Evolutionary conservation across 1,140 invertebrate species (phyloP).

Genomic region (Potamilus streckersoni): DNA sequence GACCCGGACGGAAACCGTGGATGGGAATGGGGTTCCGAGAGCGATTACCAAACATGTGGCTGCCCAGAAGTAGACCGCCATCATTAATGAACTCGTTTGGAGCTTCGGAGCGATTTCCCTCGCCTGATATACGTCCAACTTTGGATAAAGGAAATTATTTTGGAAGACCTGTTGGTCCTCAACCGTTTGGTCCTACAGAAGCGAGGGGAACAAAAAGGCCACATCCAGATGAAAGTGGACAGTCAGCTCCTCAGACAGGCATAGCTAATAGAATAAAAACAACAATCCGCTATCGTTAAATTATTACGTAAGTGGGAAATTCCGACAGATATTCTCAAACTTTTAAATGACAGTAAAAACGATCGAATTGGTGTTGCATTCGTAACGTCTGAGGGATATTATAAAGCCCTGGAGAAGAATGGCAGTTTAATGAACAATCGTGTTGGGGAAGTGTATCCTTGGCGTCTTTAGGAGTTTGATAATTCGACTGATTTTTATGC

Average conservation of each 20-base stretch:
- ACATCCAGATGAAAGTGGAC: neutral
- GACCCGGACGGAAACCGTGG: neutral
- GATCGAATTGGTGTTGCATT: slow-evolving; percentile 85
- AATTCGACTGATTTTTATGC: no score
- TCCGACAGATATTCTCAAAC: slow-evolving; percentile 84
- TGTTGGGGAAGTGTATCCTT: slow-evolving; percentile 50
- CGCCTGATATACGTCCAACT: no score
- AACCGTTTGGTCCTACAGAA: neutral
- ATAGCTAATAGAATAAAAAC: no score
- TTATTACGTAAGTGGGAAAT: slow-evolving; percentile 85
- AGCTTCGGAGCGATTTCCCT: neutral
- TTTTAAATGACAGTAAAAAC: slow-evolving; percentile 84
- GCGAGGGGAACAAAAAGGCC: slow-evolving; percentile 26
- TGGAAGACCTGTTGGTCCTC: neutral
- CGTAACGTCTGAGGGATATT: slow-evolving; percentile 73
- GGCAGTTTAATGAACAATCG: slow-evolving; percentile 59
- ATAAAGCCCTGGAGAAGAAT: slow-evolving; percentile 76
- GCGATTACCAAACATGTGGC: neutral
- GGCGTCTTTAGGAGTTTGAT: no score
- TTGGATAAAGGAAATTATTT: neutral
- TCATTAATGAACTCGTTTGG: neutral
- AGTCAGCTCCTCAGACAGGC: no score
- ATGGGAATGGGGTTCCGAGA: neutral
- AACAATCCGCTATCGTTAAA: slow-evolving; percentile 52
- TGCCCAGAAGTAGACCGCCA: neutral